These are phyloP conservation scores for Dryobota labecula DNA, from an alignment of 2,888 invertebrate genomes.

Conservation along the genomic window DNA sequence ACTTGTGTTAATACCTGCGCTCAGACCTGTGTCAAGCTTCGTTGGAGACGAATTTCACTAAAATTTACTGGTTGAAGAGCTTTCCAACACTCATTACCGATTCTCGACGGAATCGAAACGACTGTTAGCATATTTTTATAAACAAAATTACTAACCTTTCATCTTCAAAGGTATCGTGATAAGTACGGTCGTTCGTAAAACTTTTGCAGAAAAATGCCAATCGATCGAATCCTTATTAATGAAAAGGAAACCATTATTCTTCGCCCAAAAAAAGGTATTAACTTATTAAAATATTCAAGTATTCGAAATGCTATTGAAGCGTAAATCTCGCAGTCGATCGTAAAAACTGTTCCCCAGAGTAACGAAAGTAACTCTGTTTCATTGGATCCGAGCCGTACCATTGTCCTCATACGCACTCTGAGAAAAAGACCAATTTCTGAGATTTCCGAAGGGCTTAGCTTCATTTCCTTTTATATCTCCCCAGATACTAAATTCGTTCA, in stretches of 20 bases:
- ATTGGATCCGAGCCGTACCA: constrained; percentile 83
- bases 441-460: constrained; percentile 90
- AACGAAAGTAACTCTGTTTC: constrained; percentile 83
- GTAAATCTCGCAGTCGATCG: constrained; percentile 86
- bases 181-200: constrained; percentile 53
- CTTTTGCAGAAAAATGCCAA: constrained; percentile 58
- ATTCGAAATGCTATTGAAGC: constrained; percentile 79
- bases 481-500: constrained; percentile 90
- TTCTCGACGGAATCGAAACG: constrained; percentile 45
- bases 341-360: constrained; percentile 87
- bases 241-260: constrained; percentile 74
- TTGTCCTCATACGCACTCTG: constrained; percentile 88
- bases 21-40: constrained; percentile 78
- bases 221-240: constrained; percentile 69
- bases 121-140: constrained; percentile 45
- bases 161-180: constrained; percentile 53
- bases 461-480: constrained; percentile 91
- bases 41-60: constrained; percentile 76
- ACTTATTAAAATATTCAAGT: constrained; percentile 84
- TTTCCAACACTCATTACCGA: constrained; percentile 67
- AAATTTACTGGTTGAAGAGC: constrained; percentile 75
- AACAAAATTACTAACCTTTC: constrained; percentile 58
- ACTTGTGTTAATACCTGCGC: constrained; percentile 78
- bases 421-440: constrained; percentile 89
- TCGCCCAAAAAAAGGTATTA: constrained; percentile 72